Base-by-base conservation (phyloP, 2,888 invertebrate genomes). In the Caenorhabditis virilis region DNA sequence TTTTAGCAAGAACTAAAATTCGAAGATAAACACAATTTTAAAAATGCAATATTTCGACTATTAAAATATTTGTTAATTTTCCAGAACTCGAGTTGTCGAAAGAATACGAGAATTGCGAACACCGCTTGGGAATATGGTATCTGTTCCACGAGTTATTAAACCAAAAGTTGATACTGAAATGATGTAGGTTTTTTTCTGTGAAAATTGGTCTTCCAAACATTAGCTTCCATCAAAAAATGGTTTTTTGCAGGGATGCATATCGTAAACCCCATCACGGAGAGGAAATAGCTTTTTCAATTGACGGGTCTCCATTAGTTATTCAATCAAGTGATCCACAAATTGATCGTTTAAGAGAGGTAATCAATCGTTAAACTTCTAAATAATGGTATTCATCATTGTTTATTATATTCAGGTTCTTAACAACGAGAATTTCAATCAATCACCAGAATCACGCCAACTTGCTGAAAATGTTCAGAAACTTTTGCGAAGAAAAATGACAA, bases 171-270 rank as follows among this genome's bases (percentile, higher is more conserved):
- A 9, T n/a, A n/a, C 5, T 5, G 36, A 36, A n/a, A n/a, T n/a
- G 36, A 5, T n/a, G 36, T 36, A 36, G 5, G 36, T 36, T 36
- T 36, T n/a, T 36, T 36, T 36, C n/a, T n/a, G n/a, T n/a, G n/a
- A n/a, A 36, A 36, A 30, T 9, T 30, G 30, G 13, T 30, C 13
- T 30, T 30, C 13, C 30, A 30, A 30, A 6, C 6, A 30, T 9
- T 9, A 30, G 13, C 7, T 13, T 9, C 30, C 7, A n/a, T n/a
- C n/a, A n/a, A n/a, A n/a, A n/a, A n/a, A n/a, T n/a, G n/a, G 30
- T 30, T 30, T 13, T 30, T 6, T 30, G 6, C 30, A 30, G 30
- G 13, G 27, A 45, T 16, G 7, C n/a, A 16, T 36, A 15, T 36
- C 36, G 36, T n/a, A 9, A 36, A n/a, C 36, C 36, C 7, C 11